Base-by-base conservation (phyloP, 2,797 vertebrate genomes). In the Otolemur crassicaudatus region DNA sequence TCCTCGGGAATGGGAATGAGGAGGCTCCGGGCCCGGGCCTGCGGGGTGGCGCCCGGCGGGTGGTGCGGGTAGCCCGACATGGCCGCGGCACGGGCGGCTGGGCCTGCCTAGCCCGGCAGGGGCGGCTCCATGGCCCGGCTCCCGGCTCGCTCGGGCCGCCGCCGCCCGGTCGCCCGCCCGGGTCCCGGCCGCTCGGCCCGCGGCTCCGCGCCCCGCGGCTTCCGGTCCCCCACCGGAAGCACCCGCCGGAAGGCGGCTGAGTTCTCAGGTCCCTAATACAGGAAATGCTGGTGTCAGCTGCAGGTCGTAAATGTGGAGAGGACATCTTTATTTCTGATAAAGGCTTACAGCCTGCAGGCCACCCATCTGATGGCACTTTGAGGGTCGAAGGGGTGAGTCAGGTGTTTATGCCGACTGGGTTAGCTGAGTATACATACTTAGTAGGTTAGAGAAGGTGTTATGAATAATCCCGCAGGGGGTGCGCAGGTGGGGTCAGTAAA, bases 1-100 rank as follows among this genome's bases (percentile, higher is more conserved):
- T 99, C 99, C 19, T 22, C 56, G 17, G 56, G 20, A 58, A 58
- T 22, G 56, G 56, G 20, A 58, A 58, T 22, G 56, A 58, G 19
- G 20, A 58, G 56, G 56, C 56, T 58, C 56, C 56, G 20, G 56
- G 56, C 56, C 20, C 20, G 19, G 56, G 56, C 6, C 56, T 20
- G 56, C 56, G 20, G 56, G 56, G 19, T 58, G 56, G 19, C 19
- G 20, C 56, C 56, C 20, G 56, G 49, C 49, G 56, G 19, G 56
- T 22, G 20, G 56, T 19, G 56, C 19, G 7, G 56, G 56, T 58
- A 58, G 56, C 56, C 56, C 56, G 17, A 58, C 20, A 22, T 58
- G 17, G 56, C 56, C 56, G 17, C 56, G 7, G 53, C 19, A 58
- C 56, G 5, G 56, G 19, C 19, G 56, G 56, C 56, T 58, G 56